phyloP scores from a whole-genome alignment of 1,140 invertebrate species.

The Lepidurus packardi region DNA sequence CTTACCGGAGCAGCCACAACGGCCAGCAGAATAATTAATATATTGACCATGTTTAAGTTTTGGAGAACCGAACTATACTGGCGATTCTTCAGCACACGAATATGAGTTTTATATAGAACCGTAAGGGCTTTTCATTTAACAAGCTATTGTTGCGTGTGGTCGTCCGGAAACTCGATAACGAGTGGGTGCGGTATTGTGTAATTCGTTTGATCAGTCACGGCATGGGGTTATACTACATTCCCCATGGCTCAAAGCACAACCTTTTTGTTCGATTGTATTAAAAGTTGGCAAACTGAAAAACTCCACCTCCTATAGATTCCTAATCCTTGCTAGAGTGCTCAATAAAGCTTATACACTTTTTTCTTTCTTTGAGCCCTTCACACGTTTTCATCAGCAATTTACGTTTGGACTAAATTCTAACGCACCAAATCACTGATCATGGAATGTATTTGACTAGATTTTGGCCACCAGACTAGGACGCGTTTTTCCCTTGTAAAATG shows the following conservation, averaged over 20 bases:
- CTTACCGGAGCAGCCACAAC: neutral
- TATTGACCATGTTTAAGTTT: neutral
- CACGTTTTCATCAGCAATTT: neutral
- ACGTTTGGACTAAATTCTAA: neutral
- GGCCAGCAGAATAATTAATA: neutral
- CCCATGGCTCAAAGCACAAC: neutral
- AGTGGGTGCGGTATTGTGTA: neutral
- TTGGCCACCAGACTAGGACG: constrained; percentile 4
- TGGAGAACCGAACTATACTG: neutral
- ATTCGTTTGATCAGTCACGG: neutral
- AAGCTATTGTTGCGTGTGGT: constrained; percentile 10
- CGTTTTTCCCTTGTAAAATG: neutral
- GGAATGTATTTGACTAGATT: constrained; percentile 19
- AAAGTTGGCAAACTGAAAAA: neutral
- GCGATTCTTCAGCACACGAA: neutral
- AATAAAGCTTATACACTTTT: neutral
- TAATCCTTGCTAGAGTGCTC: neutral
- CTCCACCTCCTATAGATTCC: neutral
- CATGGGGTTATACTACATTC: neutral
- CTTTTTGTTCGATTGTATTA: neutral
- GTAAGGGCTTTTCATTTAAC: neutral
- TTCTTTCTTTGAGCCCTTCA: neutral
- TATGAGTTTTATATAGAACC: neutral
- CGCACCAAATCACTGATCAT: neutral
- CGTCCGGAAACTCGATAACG: constrained; percentile 7